These are phyloP conservation scores for Lepidochrysops patricia DNA, from an alignment of 2,888 invertebrate genomes.

Conservation along the genomic window DNA sequence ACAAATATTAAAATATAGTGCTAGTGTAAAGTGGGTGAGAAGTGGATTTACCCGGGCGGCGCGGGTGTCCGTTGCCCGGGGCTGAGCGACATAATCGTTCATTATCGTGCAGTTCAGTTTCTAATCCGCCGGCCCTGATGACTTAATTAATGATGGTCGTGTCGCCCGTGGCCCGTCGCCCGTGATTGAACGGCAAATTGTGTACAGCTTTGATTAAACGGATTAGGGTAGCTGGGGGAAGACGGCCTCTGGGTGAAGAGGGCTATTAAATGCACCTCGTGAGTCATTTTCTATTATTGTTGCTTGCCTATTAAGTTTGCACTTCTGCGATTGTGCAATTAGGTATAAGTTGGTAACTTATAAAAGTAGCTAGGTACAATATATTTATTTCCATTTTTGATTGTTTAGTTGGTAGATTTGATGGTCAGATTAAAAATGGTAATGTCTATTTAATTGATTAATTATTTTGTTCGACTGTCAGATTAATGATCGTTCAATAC, in stretches of 20 bases:
- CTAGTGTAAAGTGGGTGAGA: constrained; percentile 17
- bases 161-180: constrained; percentile 65
- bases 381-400: too few species aligned
- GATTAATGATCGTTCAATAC: not conserved
- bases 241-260: not conserved
- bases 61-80: too few species aligned
- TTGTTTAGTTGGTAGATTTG: too few species aligned
- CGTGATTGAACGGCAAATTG: constrained; percentile 71
- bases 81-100: constrained; percentile 42
- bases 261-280: too few species aligned
- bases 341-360: too few species aligned
- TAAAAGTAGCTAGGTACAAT: too few species aligned
- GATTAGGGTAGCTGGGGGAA: too few species aligned
- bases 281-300: too few species aligned
- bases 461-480: not conserved
- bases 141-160: constrained; percentile 71
- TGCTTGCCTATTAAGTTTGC: too few species aligned
- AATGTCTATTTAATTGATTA: not conserved
- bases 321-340: too few species aligned
- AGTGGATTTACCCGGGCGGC: constrained; percentile 27
- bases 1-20: too few species aligned
- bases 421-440: too few species aligned
- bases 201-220: constrained; percentile 59
- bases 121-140: constrained; percentile 61
- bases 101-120: constrained; percentile 52